These are phyloP conservation scores for Orius insidiosus DNA, from an alignment of 1,140 invertebrate species.

Conservation along the genomic window DNA sequence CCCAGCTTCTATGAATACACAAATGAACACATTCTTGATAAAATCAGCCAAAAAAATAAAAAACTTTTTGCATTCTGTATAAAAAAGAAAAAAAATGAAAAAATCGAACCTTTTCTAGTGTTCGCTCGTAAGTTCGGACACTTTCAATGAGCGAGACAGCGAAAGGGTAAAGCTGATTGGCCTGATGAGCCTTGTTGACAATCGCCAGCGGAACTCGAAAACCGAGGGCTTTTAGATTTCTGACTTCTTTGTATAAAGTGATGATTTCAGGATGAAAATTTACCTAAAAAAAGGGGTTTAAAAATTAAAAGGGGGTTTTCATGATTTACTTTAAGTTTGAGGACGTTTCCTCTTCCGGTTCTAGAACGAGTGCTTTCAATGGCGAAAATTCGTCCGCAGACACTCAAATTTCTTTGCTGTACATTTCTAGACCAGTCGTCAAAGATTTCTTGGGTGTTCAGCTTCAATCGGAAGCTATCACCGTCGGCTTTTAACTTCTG, in stretches of 20 bases:
- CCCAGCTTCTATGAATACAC: too few species aligned
- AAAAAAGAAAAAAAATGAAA: slow-evolving; percentile 1
- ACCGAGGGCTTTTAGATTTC: slow-evolving; percentile 90
- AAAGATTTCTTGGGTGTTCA: slow-evolving; percentile 92
- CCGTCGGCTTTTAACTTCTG: slow-evolving; percentile 95
- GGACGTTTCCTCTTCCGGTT: slow-evolving; percentile 68
- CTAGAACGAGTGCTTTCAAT: slow-evolving; percentile 75
- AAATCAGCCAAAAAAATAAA: neutral
- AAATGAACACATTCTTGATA: neutral
- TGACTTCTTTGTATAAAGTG: slow-evolving; percentile 92
- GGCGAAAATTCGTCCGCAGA: slow-evolving; percentile 84
- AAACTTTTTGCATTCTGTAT: neutral
- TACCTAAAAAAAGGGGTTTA: slow-evolving; percentile 19
- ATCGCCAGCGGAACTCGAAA: slow-evolving; percentile 94
- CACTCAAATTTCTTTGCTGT: slow-evolving; percentile 82
- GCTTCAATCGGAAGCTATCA: slow-evolving; percentile 88
- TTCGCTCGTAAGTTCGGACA: slow-evolving; percentile 89
- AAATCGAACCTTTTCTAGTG: slow-evolving; percentile 82
- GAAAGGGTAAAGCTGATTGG: slow-evolving; percentile 96
- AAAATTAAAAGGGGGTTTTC: neutral
- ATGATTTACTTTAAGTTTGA: slow-evolving; percentile 69
- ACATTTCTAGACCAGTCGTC: slow-evolving; percentile 95
- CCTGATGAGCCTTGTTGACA: slow-evolving; percentile 97
- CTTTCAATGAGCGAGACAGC: slow-evolving; percentile 97
- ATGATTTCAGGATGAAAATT: slow-evolving; percentile 98